Base-by-base conservation (phyloP, 2,888 invertebrate species). In the Thymelicus sylvestris region DNA sequence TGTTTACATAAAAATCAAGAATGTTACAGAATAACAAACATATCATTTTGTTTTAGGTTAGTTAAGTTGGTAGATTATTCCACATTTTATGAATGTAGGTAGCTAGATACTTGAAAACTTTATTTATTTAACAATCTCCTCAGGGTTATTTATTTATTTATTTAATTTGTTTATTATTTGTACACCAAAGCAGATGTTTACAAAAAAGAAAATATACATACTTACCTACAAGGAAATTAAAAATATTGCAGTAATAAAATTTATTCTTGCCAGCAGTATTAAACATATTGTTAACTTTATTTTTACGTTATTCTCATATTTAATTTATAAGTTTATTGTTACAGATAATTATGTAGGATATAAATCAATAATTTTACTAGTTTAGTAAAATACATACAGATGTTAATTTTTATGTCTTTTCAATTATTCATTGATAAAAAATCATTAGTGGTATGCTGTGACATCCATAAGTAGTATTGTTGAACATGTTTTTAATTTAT, bases 11-110 rank as follows among this genome's bases (percentile, higher is more conserved):
- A 44, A 75, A 86, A 91, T 87, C 90, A 90, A 91, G 90, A 88
- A 89, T 90, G 88, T 85, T 82, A 81, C 86, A 86, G 91, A 92
- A 91, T 91, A 86, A 81, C 73, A 82, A 52, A 91, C 92, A 92
- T 92, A 92, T 92, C 92, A 91, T 83, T 82, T 73, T 81, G 81
- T 78, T 76, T 44, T 44, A 44, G 44, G 44, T 44, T 44, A 44
- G 44, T 7, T 8, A 41, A 2, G 1, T 8, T 8, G 6, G 15
- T 70, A 60, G 59, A 57, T 24, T 59, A 44, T 44, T 61, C 59
- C 72, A 77, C 67, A 73, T 75, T 78, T 79, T 76, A 77, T 8
- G 19, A 52, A 52, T 5, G 15, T 52, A 52, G 50, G 19, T 15
- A 52, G 7, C 19, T 52, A 5, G 15, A 52, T 19, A 41, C 8